Evolutionary conservation across 2,797 vertebrate species (phyloP).

Genomic region (Phrynocephalus guinanensis): DNA sequence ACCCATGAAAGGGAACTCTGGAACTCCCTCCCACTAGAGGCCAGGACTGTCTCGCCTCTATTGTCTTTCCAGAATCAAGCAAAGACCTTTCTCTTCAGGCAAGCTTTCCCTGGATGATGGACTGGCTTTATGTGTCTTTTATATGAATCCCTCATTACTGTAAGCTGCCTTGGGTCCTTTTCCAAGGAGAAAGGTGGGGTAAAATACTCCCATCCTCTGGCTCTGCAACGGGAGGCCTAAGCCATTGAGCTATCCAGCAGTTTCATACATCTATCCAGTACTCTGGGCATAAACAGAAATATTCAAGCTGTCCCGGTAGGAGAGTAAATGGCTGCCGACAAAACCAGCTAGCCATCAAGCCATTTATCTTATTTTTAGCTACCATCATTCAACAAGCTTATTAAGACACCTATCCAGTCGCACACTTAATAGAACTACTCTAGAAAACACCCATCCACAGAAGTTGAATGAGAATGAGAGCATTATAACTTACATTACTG

Average conservation of each 20-base stretch:
- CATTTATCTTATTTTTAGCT: constrained; percentile 55
- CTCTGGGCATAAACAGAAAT: constrained; percentile 59
- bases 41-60: too few relatives aligned
- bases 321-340: constrained; percentile 73
- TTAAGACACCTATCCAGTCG: constrained; percentile 61
- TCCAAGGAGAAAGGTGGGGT: too few relatives aligned
- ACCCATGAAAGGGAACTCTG: too few relatives aligned
- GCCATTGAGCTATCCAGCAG: neutral
- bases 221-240: too few relatives aligned
- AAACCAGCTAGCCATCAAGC: constrained; percentile 68
- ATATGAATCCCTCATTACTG: too few relatives aligned
- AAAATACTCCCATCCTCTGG: too few relatives aligned
- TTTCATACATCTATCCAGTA: constrained; percentile 40
- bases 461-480: constrained; percentile 64
- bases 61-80: too few relatives aligned
- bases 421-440: constrained; percentile 64
- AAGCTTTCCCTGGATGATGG: too few relatives aligned
- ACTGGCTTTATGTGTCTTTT: too few relatives aligned
- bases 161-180: too few relatives aligned
- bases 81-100: too few relatives aligned
- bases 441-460: constrained; percentile 58
- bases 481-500: constrained; percentile 62
- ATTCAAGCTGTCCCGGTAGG: constrained; percentile 48
- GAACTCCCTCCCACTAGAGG: too few relatives aligned
- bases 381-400: constrained; percentile 63